Conservation (phyloP, 2,797 vertebrate genomes). For the Syndactyla subalaris region DNA sequence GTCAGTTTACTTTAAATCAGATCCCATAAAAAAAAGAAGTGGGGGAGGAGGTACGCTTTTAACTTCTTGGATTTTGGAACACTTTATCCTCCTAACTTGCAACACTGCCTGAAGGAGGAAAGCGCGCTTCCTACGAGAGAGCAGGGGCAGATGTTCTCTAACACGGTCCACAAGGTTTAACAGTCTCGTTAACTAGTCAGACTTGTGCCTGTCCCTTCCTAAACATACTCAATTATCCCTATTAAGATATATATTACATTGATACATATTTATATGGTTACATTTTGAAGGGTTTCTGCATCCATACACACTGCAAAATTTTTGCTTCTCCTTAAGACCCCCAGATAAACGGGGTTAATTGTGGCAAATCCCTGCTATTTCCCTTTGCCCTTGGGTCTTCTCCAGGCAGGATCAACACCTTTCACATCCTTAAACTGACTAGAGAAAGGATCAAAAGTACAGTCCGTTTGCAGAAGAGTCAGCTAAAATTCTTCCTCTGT, state of each 20-base stretch:
- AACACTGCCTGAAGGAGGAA: background rate
- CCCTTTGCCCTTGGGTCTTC: background rate
- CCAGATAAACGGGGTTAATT: background rate
- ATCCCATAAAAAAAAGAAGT: conserved; percentile 66
- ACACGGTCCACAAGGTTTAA: background rate
- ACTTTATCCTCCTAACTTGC: conserved; percentile 45
- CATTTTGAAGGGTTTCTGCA: background rate
- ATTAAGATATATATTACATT: background rate
- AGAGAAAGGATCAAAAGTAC: background rate
- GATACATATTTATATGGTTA: background rate
- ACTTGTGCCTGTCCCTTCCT: background rate
- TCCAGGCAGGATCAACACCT: background rate
- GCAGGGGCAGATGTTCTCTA: background rate
- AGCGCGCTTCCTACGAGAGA: background rate
- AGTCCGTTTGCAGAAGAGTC: background rate
- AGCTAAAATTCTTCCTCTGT: background rate
- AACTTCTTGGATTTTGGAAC: conserved; percentile 69
- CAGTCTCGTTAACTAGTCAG: background rate
- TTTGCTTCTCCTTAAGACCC: background rate
- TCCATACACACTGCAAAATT: background rate
- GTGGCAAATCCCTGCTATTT: background rate
- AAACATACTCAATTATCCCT: background rate
- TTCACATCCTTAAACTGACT: background rate
- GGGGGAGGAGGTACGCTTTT: conserved; percentile 55
- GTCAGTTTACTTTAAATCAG: conserved; percentile 79